phyloP scores from a whole-genome alignment of 2,113 vertebrate species.

The Athene cunicularia region DNA sequence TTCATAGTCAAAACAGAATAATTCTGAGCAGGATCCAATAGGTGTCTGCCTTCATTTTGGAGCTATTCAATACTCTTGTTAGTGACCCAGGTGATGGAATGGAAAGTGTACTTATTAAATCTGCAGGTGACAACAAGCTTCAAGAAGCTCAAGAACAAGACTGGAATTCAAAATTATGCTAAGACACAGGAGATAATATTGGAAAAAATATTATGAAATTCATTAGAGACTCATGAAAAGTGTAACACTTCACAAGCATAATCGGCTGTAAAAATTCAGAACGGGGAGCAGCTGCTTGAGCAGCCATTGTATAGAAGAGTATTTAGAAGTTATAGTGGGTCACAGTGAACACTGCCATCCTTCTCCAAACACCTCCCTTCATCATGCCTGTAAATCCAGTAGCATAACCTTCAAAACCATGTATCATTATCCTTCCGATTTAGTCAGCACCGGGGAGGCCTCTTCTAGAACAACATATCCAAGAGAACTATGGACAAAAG shows the following conservation, averaged over 20 bases:
- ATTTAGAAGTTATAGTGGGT: background rate
- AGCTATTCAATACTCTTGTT: constrained; percentile 6
- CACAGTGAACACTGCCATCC: background rate
- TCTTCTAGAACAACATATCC: background rate
- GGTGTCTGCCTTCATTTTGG: background rate
- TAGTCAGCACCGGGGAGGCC: background rate
- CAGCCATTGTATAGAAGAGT: background rate
- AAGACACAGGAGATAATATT: background rate
- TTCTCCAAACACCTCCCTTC: background rate
- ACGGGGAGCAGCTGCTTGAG: constrained; percentile 6
- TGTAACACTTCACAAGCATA: constrained; percentile 16
- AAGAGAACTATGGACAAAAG: background rate
- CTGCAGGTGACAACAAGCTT: constrained; percentile 49
- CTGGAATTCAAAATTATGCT: constrained; percentile 27
- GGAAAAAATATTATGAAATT: background rate
- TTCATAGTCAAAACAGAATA: background rate
- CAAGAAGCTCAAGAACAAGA: constrained; percentile 28
- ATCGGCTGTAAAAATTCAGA: constrained; percentile 42
- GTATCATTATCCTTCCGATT: background rate
- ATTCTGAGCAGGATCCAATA: background rate
- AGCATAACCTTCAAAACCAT: background rate
- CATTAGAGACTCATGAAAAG: constrained; percentile 16
- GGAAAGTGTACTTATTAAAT: constrained; percentile 54
- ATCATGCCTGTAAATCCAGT: background rate
- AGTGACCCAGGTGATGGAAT: constrained; percentile 33